phyloP scores from a whole-genome alignment of 2,113 vertebrate genomes.

The Romanogobio albipinnatus region DNA sequence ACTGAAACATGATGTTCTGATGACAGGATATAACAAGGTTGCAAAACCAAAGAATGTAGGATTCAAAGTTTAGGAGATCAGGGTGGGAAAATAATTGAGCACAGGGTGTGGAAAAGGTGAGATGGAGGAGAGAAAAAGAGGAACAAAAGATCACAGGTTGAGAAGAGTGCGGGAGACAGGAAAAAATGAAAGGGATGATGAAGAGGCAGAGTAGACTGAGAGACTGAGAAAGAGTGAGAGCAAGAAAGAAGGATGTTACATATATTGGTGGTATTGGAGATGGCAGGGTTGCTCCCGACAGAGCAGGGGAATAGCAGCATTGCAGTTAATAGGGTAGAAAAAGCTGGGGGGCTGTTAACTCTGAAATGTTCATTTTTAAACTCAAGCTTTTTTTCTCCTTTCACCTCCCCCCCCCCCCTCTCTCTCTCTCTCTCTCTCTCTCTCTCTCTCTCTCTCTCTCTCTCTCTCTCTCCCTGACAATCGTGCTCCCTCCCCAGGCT shows the following conservation, averaged over 20 bases:
- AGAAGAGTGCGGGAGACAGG: conserved; percentile 31
- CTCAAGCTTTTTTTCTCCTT: conserved; percentile 57
- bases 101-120: conserved; percentile 42
- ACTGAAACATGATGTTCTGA: conserved; percentile 34
- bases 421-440: too few species aligned
- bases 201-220: conserved; percentile 39
- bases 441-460: background rate
- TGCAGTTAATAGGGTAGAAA: conserved; percentile 84
- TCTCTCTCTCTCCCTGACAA: conserved; percentile 53
- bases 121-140: conserved; percentile 31
- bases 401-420: background rate
- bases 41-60: conserved; percentile 31
- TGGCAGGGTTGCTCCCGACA: conserved; percentile 65
- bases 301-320: conserved; percentile 79
- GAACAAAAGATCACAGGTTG: conserved; percentile 43
- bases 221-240: conserved; percentile 17
- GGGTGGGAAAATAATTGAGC: conserved; percentile 40
- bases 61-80: conserved; percentile 43
- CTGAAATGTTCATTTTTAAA: conserved; percentile 81
- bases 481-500: conserved; percentile 70
- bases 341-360: conserved; percentile 81
- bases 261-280: conserved; percentile 45
- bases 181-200: conserved; percentile 48
- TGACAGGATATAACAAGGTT: conserved; percentile 23
- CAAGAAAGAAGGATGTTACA: conserved; percentile 39